phyloP scores from a whole-genome alignment of 2,797 vertebrate species.

The Amniataba percoides region DNA sequence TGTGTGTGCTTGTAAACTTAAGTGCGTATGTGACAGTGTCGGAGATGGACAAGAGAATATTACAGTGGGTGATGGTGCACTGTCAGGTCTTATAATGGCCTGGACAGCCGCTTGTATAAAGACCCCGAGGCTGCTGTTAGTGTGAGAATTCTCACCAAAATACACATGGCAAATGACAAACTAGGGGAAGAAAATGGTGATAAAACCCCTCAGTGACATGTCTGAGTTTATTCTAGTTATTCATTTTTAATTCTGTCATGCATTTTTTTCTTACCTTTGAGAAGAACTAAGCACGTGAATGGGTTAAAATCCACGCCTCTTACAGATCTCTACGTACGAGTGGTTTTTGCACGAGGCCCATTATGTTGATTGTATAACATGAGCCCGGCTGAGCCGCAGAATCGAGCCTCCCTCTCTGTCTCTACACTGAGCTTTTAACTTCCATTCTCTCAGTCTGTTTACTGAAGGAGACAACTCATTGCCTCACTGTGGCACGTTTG shows the following conservation, averaged over 20 bases:
- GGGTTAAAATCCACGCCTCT: background rate
- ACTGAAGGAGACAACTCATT: conserved; percentile 17
- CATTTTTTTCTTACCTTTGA: background rate
- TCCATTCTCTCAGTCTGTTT: conserved; percentile 43
- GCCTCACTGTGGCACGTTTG: conserved; percentile 43
- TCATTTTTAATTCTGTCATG: background rate
- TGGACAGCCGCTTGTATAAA: background rate
- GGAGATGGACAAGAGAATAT: background rate
- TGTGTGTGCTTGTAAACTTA: no score
- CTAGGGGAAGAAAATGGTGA: no score
- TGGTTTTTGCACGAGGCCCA: background rate
- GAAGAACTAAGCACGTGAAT: no score
- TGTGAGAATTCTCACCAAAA: background rate
- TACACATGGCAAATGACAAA: background rate
- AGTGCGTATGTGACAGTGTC: background rate
- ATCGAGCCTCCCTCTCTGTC: background rate
- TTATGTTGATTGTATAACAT: background rate
- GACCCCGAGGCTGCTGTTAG: background rate
- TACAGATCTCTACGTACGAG: no score
- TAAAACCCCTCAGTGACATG: no score
- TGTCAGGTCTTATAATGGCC: background rate
- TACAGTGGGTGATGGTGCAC: background rate
- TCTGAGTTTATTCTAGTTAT: background rate
- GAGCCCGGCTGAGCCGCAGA: background rate
- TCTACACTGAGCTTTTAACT: conserved; percentile 36